Evolutionary conservation across 2,797 vertebrate species (phyloP), one percentile per base, ranked within the genome.

Genomic region (Tragopan temminckii): DNA sequence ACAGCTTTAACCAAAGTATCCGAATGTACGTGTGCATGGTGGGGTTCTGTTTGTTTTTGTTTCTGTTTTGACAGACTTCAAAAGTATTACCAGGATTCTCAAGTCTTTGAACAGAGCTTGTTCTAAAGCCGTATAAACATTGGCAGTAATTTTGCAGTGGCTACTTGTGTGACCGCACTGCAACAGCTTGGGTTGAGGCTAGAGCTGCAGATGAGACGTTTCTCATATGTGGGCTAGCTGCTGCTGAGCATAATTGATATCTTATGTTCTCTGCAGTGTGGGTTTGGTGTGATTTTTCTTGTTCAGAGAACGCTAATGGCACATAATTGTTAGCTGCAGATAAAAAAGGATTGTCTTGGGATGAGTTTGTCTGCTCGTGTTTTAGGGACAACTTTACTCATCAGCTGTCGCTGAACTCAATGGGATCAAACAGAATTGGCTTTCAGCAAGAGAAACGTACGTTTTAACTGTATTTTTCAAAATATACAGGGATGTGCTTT

Each of bases 351-450:
- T 88, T 89, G 66, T 62, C 42, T 62, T n/a, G n/a, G 66, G 29
- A 57, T 83, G 80, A 13, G n/a, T 94, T 87, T 82, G 25, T 61
- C 68, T 78, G 36, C n/a, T 58, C 48, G 27, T 45, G 42, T 63
- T 88, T 77, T 61, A 81, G 74, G 74, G 83, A 25, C 29, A 45
- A 57, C 63, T 95, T 72, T 90, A 27, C 42, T 91, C 50, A 69
- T 33, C 43, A 16, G 0, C 42, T 79, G 1, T 91, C 72, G 25
- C 67, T 43, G 38, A 76, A 80, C 77, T 79, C 80, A 59, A 36
- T 79, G 67, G 75, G 76, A 81, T 57, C 23, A 64, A 83, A 55
- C 42, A 55, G 71, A 72, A 84, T 48, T 20, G 40, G 43, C 61
- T 74, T 90, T 87, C 79, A 77, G 45, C 33, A 36, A 42, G 52